These are phyloP conservation scores for Aphelenchoides besseyi DNA, from an alignment of 1,140 invertebrate genomes.

Conservation along the genomic window DNA sequence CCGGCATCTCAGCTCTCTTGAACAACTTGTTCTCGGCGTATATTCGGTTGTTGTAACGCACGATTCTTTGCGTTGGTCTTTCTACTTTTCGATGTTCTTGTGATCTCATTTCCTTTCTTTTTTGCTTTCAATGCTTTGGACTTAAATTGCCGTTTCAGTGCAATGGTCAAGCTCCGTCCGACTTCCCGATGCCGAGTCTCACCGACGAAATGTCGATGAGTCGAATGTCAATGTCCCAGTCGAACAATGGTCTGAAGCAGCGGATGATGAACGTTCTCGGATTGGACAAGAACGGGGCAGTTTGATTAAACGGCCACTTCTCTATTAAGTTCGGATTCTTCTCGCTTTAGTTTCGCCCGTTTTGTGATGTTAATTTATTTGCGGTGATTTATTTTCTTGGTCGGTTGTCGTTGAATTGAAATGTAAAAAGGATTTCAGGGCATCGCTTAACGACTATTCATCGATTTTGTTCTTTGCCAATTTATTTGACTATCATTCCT, in stretches of 20 bases:
- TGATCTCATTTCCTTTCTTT: background rate
- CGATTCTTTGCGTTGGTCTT: background rate
- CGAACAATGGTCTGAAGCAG: conserved; percentile 37
- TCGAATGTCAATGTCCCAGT: conserved; percentile 40
- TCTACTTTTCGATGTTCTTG: background rate
- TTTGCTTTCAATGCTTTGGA: conserved; percentile 10
- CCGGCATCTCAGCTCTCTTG: background rate
- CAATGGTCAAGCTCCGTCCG: background rate
- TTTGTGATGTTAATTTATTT: too few species aligned
- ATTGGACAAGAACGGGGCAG: conserved; percentile 23
- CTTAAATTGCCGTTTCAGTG: conserved; percentile 14
- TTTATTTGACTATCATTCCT: too few species aligned
- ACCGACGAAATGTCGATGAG: conserved; percentile 22
- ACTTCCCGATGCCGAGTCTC: conserved; percentile 14
- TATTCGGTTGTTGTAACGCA: background rate
- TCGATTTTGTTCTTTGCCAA: too few species aligned
- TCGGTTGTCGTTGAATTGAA: too few species aligned
- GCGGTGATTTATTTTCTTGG: too few species aligned
- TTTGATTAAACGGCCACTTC: background rate
- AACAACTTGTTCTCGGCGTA: too few species aligned
- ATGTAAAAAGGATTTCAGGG: too few species aligned
- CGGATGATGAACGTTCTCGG: conserved; percentile 42
- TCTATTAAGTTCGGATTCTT: background rate
- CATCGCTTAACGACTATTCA: too few species aligned
- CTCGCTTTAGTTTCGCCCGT: too few species aligned